Conservation (phyloP, 2,113 vertebrate genomes). For the Rhinolophus sinicus region DNA sequence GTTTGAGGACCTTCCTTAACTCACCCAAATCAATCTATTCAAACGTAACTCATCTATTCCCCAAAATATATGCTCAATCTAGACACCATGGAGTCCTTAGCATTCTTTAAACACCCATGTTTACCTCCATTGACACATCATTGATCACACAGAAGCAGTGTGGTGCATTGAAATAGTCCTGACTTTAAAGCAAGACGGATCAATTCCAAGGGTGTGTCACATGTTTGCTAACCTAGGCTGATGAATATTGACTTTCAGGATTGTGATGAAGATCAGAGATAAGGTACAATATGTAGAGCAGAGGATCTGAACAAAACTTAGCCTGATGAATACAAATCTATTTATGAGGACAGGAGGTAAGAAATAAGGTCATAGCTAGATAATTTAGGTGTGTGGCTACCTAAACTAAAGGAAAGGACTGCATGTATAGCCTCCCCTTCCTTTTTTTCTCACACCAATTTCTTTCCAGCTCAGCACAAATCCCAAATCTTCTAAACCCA, state of each 20-base stretch:
- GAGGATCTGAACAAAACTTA: neutral
- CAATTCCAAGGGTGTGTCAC: neutral
- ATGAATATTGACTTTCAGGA: neutral
- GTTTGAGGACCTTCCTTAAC: neutral
- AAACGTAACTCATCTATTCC: neutral
- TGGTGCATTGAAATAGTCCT: neutral
- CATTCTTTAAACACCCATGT: neutral
- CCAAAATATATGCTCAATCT: neutral
- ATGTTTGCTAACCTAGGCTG: neutral
- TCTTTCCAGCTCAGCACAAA: neutral
- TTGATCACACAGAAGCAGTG: neutral
- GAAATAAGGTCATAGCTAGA: neutral
- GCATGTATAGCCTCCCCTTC: rapidly evolving
- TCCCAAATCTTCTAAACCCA: neutral
- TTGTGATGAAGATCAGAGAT: neutral
- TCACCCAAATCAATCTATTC: neutral
- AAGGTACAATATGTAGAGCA: neutral
- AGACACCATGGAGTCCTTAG: neutral
- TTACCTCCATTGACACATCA: neutral
- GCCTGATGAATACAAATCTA: neutral
- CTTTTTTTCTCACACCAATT: neutral
- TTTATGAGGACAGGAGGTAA: neutral
- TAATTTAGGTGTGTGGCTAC: neutral
- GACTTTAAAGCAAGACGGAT: neutral
- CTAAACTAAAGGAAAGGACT: neutral